Conservation (phyloP, 2,113 vertebrate genomes). For the Lichenostomus cassidix region DNA sequence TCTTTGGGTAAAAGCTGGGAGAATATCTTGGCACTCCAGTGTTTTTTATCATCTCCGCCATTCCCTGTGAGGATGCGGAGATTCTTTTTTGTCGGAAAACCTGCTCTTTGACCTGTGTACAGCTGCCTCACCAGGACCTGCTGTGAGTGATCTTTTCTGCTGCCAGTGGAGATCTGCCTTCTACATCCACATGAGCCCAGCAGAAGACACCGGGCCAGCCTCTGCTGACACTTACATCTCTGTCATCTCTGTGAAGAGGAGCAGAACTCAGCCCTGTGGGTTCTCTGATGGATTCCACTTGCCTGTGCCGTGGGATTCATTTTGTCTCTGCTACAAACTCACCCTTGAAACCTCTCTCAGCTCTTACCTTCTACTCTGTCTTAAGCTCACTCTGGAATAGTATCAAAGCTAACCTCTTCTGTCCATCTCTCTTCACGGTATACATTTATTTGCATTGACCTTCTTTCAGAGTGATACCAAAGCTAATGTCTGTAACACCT, state of each 20-base stretch:
- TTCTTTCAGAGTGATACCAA: background rate
- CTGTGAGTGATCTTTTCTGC: conserved; percentile 8
- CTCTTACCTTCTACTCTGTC: background rate
- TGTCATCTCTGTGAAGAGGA: background rate
- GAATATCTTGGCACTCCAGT: background rate
- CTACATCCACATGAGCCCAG: background rate
- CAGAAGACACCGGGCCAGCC: accelerated
- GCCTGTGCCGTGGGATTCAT: accelerated
- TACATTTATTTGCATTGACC: background rate
- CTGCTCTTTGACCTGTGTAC: conserved; percentile 18
- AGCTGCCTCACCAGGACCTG: background rate
- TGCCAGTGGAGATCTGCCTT: background rate
- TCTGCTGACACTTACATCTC: background rate
- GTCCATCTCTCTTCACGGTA: background rate
- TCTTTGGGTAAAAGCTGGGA: background rate
- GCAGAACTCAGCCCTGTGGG: background rate
- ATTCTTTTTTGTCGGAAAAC: background rate
- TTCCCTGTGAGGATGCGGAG: background rate
- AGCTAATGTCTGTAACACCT: accelerated
- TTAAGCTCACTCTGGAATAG: background rate
- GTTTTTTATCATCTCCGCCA: background rate
- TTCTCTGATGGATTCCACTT: background rate
- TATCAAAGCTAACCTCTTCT: background rate
- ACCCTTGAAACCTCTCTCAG: background rate
- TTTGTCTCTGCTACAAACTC: background rate